These are phyloP conservation scores for Trissolcus basalis DNA, from an alignment of 1,140 invertebrate genomes.

Conservation along the genomic window DNA sequence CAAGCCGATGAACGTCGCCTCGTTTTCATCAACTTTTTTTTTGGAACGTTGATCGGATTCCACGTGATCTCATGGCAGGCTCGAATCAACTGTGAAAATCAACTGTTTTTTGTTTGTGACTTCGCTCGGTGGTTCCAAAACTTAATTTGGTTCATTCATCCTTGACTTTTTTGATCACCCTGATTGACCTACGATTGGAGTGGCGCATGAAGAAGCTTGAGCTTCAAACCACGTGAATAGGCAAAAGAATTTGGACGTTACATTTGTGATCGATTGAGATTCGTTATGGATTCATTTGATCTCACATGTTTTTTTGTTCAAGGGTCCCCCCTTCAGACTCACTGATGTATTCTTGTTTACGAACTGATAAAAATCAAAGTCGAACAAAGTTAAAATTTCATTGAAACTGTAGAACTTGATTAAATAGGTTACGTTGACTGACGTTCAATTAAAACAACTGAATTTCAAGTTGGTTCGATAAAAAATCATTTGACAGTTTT, in stretches of 20 bases:
- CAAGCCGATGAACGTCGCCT: constrained; percentile 12
- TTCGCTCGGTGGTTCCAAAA: neutral
- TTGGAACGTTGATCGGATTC: neutral
- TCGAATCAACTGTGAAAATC: neutral
- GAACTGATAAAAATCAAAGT: too few species aligned
- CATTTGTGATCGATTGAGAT: neutral
- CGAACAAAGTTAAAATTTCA: too few species aligned
- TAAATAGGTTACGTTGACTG: too few species aligned
- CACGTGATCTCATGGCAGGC: neutral
- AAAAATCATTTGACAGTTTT: too few species aligned
- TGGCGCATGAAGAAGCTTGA: neutral
- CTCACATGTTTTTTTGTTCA: neutral
- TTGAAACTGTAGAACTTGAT: too few species aligned
- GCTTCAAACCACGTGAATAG: neutral
- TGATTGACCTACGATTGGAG: neutral
- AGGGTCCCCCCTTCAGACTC: too few species aligned
- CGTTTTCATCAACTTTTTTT: constrained; percentile 29
- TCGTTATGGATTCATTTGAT: neutral
- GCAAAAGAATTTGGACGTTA: neutral
- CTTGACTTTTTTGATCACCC: neutral
- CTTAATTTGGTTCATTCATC: neutral
- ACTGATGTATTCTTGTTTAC: too few species aligned
- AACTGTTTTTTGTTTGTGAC: neutral
- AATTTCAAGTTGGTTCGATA: too few species aligned
- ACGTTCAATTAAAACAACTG: too few species aligned